phyloP scores from a whole-genome alignment of 2,797 vertebrate genomes.

The Myiotriccus ornatus region DNA sequence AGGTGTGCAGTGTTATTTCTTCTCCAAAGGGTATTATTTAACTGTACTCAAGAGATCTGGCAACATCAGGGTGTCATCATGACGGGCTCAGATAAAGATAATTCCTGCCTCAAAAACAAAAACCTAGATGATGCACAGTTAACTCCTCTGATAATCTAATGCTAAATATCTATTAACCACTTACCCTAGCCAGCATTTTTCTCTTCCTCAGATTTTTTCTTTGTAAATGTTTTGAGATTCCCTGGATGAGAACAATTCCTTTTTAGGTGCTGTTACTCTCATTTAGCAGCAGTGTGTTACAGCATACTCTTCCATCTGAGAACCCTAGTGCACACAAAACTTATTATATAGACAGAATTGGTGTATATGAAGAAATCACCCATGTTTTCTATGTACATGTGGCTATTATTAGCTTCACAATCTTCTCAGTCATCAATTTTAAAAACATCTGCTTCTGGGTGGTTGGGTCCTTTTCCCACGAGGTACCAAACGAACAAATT shows the following conservation, averaged over 20 bases:
- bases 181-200: neutral
- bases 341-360: neutral
- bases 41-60: neutral
- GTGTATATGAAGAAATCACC: neutral
- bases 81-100: neutral
- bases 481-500: neutral
- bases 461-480: neutral
- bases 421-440: neutral
- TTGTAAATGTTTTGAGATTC: neutral
- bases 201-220: neutral
- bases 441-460: neutral
- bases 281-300: neutral
- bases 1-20: neutral
- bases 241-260: neutral
- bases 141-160: neutral
- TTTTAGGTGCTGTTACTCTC: neutral
- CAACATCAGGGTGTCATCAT: neutral
- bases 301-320: neutral
- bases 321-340: neutral
- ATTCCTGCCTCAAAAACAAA: neutral
- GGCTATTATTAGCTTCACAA: neutral
- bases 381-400: neutral
- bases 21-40: neutral
- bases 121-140: neutral
- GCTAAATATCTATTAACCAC: neutral